These are phyloP conservation scores for Leptopilina syphax DNA, from an alignment of 2,888 invertebrate species.

Conservation along the genomic window DNA sequence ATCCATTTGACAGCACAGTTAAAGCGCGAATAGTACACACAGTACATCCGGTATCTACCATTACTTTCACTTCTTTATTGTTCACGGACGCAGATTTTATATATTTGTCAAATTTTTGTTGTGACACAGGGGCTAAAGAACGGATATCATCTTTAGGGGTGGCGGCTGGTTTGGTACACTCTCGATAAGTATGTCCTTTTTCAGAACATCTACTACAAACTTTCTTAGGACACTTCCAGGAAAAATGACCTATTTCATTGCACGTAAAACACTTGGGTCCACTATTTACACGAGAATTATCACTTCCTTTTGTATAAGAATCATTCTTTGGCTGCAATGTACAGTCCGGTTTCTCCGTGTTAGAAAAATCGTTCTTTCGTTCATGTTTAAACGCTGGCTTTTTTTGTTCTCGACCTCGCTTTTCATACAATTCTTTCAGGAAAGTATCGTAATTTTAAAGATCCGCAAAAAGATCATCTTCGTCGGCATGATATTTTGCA, in stretches of 20 bases:
- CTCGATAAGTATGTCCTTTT: constrained; percentile 4
- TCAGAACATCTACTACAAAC: constrained; percentile 25
- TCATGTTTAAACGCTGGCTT: no score
- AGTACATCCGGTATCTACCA: constrained; percentile 52
- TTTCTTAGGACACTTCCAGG: constrained; percentile 46
- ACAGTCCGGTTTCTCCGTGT: no score
- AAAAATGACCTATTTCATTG: constrained; percentile 44
- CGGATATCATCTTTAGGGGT: constrained; percentile 34
- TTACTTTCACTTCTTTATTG: constrained; percentile 35
- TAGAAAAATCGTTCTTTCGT: no score
- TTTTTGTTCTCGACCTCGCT: no score
- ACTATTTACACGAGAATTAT: not conserved
- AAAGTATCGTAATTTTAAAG: no score
- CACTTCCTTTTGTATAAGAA: not conserved
- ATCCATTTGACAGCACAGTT: constrained; percentile 41
- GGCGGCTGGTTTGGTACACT: constrained; percentile 28
- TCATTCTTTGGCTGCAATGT: not conserved
- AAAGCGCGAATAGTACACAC: constrained; percentile 53
- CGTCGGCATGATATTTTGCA: not conserved
- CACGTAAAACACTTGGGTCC: constrained; percentile 45
- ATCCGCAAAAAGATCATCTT: no score
- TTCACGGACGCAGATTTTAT: constrained; percentile 45
- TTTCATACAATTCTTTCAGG: no score
- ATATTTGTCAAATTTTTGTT: constrained; percentile 45
- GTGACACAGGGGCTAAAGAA: not conserved